These are phyloP conservation scores for Pseudorectes ferrugineus DNA, from an alignment of 2,113 vertebrate genomes.

Conservation along the genomic window DNA sequence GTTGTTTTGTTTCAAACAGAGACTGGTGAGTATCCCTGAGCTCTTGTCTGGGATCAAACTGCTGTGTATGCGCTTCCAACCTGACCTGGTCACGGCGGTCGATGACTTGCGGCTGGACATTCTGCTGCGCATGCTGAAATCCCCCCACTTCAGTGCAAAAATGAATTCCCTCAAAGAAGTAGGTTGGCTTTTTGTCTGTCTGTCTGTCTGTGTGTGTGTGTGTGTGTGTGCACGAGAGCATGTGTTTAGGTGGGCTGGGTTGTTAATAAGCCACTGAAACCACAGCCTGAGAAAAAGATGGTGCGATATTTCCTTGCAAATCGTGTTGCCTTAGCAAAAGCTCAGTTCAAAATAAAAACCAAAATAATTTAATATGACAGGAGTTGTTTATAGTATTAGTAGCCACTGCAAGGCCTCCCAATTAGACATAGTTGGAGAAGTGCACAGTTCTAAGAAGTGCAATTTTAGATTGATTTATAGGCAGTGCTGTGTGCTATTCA, in stretches of 20 bases:
- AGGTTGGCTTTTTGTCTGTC: neutral
- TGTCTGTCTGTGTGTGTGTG: neutral
- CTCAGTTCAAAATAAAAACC: neutral
- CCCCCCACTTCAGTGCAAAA: conserved; percentile 97
- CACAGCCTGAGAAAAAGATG: neutral
- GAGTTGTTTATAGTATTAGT: neutral
- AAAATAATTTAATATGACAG: neutral
- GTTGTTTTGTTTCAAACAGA: conserved; percentile 66
- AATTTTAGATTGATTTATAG: neutral
- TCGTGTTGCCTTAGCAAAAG: neutral
- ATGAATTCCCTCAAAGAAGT: conserved; percentile 99
- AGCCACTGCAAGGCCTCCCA: neutral
- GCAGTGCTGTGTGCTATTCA: neutral
- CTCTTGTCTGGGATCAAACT: conserved; percentile 96
- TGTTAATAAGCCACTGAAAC: neutral
- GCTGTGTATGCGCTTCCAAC: conserved; percentile 97
- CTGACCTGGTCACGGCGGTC: conserved; percentile 88
- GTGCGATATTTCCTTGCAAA: neutral
- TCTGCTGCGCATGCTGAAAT: conserved; percentile 94
- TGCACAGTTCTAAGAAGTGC: neutral
- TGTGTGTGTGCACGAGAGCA: accelerated
- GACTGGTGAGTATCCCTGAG: conserved; percentile 94
- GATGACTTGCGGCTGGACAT: conserved; percentile 95
- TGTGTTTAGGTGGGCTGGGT: neutral
- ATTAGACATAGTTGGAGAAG: neutral